Percentiles rank a stretch among this genome's conserved stretches.
Conservation (phyloP, 2,797 vertebrate genomes). For the Lagodon rhomboides region DNA sequence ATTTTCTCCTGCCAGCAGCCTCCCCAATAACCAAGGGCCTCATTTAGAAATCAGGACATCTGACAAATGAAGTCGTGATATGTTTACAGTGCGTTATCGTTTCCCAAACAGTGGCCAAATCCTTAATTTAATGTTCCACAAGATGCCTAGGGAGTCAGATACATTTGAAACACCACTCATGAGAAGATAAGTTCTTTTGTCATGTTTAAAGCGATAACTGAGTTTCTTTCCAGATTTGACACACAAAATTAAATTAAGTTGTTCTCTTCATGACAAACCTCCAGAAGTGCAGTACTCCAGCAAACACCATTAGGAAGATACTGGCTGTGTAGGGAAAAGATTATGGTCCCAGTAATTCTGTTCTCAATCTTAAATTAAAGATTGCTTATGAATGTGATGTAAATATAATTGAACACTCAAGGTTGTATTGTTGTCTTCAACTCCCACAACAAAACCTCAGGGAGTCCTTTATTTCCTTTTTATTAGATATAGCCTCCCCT, state of each 20-base stretch:
- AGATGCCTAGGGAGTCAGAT: background rate
- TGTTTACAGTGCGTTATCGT: background rate
- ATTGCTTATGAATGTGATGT: slow-evolving; percentile 11
- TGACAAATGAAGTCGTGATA: slow-evolving; percentile 1
- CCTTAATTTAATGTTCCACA: background rate
- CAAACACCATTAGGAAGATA: background rate
- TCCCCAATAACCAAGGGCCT: background rate
- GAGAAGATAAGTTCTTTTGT: background rate
- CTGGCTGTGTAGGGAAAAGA: background rate
- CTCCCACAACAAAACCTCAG: slow-evolving; percentile 18
- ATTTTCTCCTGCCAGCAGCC: slow-evolving; percentile 13
- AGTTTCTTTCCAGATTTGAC: background rate
- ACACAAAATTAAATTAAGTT: background rate
- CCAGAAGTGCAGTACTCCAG: background rate
- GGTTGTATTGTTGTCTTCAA: slow-evolving; percentile 33
- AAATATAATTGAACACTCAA: slow-evolving; percentile 50
- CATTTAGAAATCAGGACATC: slow-evolving; percentile 20
- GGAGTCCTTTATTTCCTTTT: slow-evolving; percentile 35
- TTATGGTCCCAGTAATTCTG: background rate
- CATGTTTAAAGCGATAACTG: background rate
- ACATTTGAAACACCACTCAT: background rate
- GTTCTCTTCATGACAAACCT: background rate
- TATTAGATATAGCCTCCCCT: slow-evolving; percentile 38
- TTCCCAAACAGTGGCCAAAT: background rate
- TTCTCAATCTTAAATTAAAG: background rate